Base-by-base conservation (phyloP, 37 sponge, comb jelly and placozoan genomes). In the Corticium candelabrum region DNA sequence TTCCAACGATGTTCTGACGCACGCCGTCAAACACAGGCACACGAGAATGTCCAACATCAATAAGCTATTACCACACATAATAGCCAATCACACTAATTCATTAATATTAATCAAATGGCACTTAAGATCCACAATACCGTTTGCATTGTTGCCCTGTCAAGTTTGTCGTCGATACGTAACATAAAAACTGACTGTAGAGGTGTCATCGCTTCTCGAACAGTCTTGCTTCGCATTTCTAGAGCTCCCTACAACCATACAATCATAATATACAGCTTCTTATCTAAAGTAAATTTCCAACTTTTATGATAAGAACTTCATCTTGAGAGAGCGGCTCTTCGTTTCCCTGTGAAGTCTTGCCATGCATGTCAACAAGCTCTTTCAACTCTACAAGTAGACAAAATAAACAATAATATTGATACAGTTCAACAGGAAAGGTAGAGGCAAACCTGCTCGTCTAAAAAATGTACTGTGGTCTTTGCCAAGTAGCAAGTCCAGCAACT, bases 271-370 rank as follows among this genome's bases (percentile, higher is more conserved):
- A 50, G 11, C 11, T 21, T 27, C 11, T 27, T 21, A 50, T 50
- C 62, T 21, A 5, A 75, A 1, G 27, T 15, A 29, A 70, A 2
- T 37, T 33, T 39, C 77, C 38, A 68, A 90, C 91, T 85, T 90
- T 87, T 50, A 90, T 84, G n/a, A 90, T 85, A 2, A 87, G 78
- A 27, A 87, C 85, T 74, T 91, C 92, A 84, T 88, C 89, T 41
- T 85, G 78, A 1, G 84, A 41, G 29, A 91, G 84, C 29, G 86
- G 89, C 32, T 91, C 92, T 74, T 91, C 86, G n/a, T 88, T 78
- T 31, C 78, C 84, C 15, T 74, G 62, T 27, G 11, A 11, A 2
- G 21, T 11, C 21, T 41, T 5, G 27, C 87, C 87, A 77, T 91
- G 92, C 69, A 91, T 67, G 31, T 85, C 77, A 3, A 91, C 89